A percentile compares a stretch with the other conserved stretches of the same genome.
phyloP scores from a whole-genome alignment of 2,888 invertebrate genomes.

The Cecidostiba fungosa region DNA sequence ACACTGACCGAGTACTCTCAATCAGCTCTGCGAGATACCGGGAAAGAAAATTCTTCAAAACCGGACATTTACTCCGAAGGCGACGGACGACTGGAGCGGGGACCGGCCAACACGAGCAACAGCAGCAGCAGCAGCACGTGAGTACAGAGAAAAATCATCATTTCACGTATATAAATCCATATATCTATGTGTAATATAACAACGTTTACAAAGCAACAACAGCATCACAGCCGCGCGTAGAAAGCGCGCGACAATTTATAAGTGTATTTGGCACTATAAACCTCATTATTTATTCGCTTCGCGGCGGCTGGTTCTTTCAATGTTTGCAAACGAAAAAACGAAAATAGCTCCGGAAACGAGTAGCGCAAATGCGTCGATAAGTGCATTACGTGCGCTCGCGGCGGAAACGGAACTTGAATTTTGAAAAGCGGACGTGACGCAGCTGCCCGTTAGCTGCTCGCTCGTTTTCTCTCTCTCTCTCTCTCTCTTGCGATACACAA shows the following conservation, averaged over 20 bases:
- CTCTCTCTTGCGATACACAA: constrained; percentile 22
- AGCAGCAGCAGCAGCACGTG: constrained; percentile 22
- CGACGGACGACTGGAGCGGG: neutral
- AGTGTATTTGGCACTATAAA: constrained; percentile 16
- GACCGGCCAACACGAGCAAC: neutral
- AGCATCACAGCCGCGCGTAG: neutral
- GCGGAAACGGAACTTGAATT: constrained; percentile 69
- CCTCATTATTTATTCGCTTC: constrained; percentile 60
- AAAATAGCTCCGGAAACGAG: constrained; percentile 61
- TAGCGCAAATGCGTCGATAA: constrained; percentile 67
- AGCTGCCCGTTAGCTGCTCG: constrained; percentile 37
- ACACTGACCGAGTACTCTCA: neutral
- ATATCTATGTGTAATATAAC: neutral
- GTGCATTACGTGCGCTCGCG: constrained; percentile 68
- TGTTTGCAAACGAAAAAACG: constrained; percentile 48
- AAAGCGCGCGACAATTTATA: constrained; percentile 21
- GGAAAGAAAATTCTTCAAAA: neutral
- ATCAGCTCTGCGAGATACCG: neutral
- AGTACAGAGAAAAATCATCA: constrained; percentile 39
- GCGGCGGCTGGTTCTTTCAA: constrained; percentile 49
- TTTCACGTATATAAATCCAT: neutral
- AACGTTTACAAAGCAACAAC: neutral
- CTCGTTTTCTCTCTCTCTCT: neutral
- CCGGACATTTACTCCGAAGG: neutral
- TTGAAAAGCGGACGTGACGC: constrained; percentile 67